phyloP scores from a whole-genome alignment of 1,140 invertebrate genomes.

The Drosophila sucinea region DNA sequence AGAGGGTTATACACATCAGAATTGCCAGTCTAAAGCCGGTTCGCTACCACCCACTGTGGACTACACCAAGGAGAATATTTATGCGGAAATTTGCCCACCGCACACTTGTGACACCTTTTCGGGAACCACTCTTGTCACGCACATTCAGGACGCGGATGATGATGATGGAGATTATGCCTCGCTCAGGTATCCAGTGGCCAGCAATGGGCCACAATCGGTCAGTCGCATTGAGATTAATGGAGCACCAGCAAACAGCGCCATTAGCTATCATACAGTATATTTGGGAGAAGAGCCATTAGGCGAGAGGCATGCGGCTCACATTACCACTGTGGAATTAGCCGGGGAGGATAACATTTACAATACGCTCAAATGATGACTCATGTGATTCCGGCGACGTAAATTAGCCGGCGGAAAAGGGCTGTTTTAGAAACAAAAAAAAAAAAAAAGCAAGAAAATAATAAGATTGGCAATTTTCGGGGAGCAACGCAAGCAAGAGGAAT shows the following conservation, averaged over 20 bases:
- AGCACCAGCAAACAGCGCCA: slow-evolving; percentile 55
- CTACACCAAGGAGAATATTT: slow-evolving; percentile 86
- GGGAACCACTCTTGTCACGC: slow-evolving; percentile 53
- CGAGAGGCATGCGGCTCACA: slow-evolving; percentile 57
- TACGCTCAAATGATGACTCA: slow-evolving; percentile 83
- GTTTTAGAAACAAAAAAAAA: slow-evolving; percentile 48
- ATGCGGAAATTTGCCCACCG: slow-evolving; percentile 85
- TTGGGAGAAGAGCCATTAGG: slow-evolving; percentile 73
- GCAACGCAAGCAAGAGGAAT: slow-evolving; percentile 4
- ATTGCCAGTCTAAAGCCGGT: background rate
- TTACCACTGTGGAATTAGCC: slow-evolving; percentile 73
- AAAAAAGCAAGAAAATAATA: slow-evolving; percentile 24
- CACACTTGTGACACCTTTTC: slow-evolving; percentile 62
- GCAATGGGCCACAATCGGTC: slow-evolving; percentile 62
- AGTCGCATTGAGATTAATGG: slow-evolving; percentile 80
- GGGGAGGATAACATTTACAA: slow-evolving; percentile 82
- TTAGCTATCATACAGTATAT: slow-evolving; percentile 78
- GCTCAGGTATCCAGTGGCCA: slow-evolving; percentile 57
- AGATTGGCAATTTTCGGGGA: slow-evolving; percentile 11
- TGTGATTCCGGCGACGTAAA: slow-evolving; percentile 80
- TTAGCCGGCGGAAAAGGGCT: slow-evolving; percentile 71
- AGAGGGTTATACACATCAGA: slow-evolving; percentile 19
- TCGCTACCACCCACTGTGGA: slow-evolving; percentile 43
- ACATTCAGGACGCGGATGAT: slow-evolving; percentile 42
- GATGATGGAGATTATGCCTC: slow-evolving; percentile 78